Conservation (phyloP, 2,113 vertebrate genomes). For the Protobothrops mucrosquamatus region DNA sequence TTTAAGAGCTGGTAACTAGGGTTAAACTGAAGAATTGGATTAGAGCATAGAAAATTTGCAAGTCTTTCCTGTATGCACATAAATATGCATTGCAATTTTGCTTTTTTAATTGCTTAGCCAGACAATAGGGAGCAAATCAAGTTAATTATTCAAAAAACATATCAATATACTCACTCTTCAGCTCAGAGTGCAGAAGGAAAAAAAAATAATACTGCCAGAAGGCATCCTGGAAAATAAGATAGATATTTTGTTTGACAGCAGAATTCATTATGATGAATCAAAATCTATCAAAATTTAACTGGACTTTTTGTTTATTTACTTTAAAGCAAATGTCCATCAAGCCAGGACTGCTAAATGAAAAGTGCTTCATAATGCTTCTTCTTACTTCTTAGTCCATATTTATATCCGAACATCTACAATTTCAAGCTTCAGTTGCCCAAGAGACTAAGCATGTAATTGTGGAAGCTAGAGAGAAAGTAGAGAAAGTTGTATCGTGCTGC, state of each 20-base stretch:
- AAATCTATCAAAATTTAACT: neutral
- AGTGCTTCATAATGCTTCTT: constrained; percentile 38
- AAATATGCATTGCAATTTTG: neutral
- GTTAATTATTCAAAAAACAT: neutral
- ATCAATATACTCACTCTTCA: neutral
- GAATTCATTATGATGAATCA: neutral
- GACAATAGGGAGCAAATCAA: neutral
- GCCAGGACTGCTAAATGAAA: neutral
- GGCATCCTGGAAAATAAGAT: neutral
- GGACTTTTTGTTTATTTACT: neutral
- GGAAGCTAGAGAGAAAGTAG: constrained; percentile 17
- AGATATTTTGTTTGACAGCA: neutral
- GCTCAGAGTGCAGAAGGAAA: neutral
- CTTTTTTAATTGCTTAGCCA: neutral
- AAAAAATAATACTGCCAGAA: neutral
- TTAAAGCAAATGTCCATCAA: neutral
- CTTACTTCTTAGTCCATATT: constrained; percentile 19
- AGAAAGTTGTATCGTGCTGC: neutral
- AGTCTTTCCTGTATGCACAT: neutral
- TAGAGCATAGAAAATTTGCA: neutral
- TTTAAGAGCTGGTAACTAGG: neutral
- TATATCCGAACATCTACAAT: neutral
- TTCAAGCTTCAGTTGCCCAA: neutral
- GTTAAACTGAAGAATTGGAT: neutral
- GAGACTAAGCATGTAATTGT: constrained; percentile 27